Base-by-base conservation (phyloP, 2,113 vertebrate species). In the Ursus arctos region DNA sequence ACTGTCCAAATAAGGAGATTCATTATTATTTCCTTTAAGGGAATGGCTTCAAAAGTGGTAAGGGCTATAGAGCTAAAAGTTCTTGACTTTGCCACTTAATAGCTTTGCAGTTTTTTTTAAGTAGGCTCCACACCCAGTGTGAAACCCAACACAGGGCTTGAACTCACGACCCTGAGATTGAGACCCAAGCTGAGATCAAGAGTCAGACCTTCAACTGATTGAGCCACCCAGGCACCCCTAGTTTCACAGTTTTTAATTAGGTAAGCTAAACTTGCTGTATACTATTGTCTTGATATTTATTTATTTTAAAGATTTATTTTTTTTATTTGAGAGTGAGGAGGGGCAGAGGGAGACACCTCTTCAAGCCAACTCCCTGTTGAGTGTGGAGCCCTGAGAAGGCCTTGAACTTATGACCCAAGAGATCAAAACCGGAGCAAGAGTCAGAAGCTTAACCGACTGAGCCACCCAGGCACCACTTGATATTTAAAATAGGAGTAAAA, bases 401-500 rank as follows among this genome's bases (percentile, higher is more conserved):
- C 67, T 69, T 69, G 67, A 36, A 7, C 16, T 36, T 18, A 69
- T 10, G 67, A 69, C 33, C 67, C 16, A 21, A 69, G 33, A 69
- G 67, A 36, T 36, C 8, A 69, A 9, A 18, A 69, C 33, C 33
- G 10, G 18, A 36, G 67, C 67, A 36, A 69, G 33, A 69, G 67
- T 36, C n/a, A 6, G 7, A 21, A 0, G 1, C 67, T 36, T n/a
- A n/a, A 18, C 33, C 0, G 16, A 69, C 31, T 69, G 65, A n/a
- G 16, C 33, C 65, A 69, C 65, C 33, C 65, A 69, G 65, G 33
- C 3, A 5, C 15, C 16, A 15, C 14, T 80, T 79, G 26, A 59
- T 87, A 92, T 83, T 71, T 96, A 71, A 90, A 93, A 53, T 18
- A 67, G 2, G 12, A 91, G 4, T 69, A 77, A 76, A 71, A 92